phyloP scores from a whole-genome alignment of 2,888 invertebrate species.

The Parnassius smintheus region DNA sequence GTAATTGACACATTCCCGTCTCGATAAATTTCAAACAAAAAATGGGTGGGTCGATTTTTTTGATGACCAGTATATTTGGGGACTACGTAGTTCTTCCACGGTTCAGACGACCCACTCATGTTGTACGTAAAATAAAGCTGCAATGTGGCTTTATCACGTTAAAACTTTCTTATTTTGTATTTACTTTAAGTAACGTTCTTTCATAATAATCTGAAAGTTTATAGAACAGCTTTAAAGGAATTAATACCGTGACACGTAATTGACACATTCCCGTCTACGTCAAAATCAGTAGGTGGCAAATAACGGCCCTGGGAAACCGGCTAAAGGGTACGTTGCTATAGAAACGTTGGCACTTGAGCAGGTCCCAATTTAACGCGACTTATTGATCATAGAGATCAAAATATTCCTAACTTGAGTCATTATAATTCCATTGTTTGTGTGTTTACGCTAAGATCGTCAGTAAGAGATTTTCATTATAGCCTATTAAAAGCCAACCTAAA shows the following conservation, averaged over 20 bases:
- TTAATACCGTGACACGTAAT: constrained; percentile 15
- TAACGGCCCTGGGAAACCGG: constrained; percentile 45
- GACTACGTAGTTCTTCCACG: too few species aligned
- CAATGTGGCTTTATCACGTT: too few species aligned
- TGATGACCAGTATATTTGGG: too few species aligned
- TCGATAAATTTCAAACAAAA: too few species aligned
- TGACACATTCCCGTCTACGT: constrained; percentile 40
- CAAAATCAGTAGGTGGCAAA: constrained; percentile 47
- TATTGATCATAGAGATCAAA: constrained; percentile 67
- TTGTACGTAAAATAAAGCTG: too few species aligned
- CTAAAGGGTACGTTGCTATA: constrained; percentile 69
- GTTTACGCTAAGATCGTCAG: constrained; percentile 13
- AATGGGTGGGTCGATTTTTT: too few species aligned
- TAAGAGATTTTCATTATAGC: constrained; percentile 1
- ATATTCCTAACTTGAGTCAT: constrained; percentile 45
- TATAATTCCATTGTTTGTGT: constrained; percentile 37
- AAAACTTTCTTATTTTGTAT: too few species aligned
- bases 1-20: constrained; percentile 36
- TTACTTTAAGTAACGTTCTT: too few species aligned
- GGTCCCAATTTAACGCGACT: constrained; percentile 60
- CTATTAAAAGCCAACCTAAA: too few species aligned
- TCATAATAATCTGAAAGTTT: neutral
- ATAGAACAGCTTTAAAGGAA: neutral
- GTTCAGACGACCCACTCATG: too few species aligned
- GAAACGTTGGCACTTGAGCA: constrained; percentile 51